Conservation (phyloP, 2,797 vertebrate species). For the Phataginus tricuspis region DNA sequence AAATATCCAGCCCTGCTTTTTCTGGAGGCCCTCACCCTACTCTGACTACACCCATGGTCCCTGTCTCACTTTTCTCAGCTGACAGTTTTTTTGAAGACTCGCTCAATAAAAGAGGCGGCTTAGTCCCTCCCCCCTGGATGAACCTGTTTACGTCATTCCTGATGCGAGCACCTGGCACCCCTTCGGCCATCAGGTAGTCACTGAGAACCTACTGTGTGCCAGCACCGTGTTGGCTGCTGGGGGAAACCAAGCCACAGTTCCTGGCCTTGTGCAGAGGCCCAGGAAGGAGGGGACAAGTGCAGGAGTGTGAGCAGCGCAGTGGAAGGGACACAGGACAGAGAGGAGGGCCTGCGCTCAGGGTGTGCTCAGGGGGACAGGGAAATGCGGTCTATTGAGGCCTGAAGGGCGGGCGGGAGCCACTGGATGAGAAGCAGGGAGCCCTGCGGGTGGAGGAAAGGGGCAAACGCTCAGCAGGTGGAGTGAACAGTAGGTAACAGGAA, state of each 20-base stretch:
- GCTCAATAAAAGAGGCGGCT: too few relatives aligned
- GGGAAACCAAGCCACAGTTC: neutral
- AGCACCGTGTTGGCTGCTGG: too few relatives aligned
- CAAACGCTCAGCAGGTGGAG: neutral
- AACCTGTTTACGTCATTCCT: neutral
- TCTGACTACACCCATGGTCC: too few relatives aligned
- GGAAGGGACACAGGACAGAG: accelerated
- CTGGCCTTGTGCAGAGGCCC: neutral
- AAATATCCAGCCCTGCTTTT: too few relatives aligned
- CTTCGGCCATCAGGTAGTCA: neutral
- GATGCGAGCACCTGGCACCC: neutral
- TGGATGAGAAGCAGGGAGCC: neutral
- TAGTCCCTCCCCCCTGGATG: neutral
- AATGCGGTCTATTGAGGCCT: neutral
- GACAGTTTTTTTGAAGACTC: neutral
- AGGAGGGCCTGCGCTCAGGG: accelerated
- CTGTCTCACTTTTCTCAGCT: too few relatives aligned
- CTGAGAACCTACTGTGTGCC: neutral
- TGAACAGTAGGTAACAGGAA: accelerated
- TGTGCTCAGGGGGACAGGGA: neutral
- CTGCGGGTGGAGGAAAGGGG: neutral
- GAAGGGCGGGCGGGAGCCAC: too few relatives aligned
- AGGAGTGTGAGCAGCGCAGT: accelerated
- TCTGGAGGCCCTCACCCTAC: too few relatives aligned
- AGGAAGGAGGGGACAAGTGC: neutral